These are phyloP conservation scores for Netelia inedita DNA, from an alignment of 2,888 invertebrate genomes.

Conservation along the genomic window DNA sequence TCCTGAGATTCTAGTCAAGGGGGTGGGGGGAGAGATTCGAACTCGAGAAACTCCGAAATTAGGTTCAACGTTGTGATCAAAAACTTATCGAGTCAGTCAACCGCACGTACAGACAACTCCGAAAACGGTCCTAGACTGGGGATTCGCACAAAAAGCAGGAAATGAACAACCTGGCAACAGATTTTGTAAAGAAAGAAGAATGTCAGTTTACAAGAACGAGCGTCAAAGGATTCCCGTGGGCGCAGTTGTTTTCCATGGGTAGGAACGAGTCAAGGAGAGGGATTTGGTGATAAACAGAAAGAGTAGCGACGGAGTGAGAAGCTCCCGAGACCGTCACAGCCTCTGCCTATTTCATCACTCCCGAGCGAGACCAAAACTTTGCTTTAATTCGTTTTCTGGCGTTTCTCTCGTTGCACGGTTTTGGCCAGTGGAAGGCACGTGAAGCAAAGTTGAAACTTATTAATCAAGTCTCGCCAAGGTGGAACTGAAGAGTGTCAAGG, in stretches of 20 bases:
- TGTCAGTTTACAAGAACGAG: constrained; percentile 44
- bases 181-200: constrained; percentile 24
- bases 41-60: neutral
- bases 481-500: constrained; percentile 28
- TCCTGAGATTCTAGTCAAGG: too few species aligned
- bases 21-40: neutral
- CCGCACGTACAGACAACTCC: constrained; percentile 13
- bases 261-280: constrained; percentile 4
- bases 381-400: constrained; percentile 77
- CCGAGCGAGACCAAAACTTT: constrained; percentile 73
- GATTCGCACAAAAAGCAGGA: constrained; percentile 32
- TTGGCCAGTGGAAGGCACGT: constrained; percentile 56
- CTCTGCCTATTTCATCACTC: constrained; percentile 44
- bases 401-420: constrained; percentile 61
- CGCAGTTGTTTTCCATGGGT: constrained; percentile 74
- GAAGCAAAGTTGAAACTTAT: constrained; percentile 77
- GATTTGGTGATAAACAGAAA: constrained; percentile 22
- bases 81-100: neutral
- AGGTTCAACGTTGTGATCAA: neutral
- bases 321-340: constrained; percentile 30
- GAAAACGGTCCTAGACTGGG: neutral
- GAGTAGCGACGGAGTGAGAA: constrained; percentile 37
- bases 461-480: constrained; percentile 74
- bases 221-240: constrained; percentile 73
- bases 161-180: constrained; percentile 46